Evolutionary conservation across 30 jellyfish, hydroid and myxozoan genomes (phyloP), one percentile per base, ranked within the genome.

Genomic region (Chironex yamaguchii): DNA sequence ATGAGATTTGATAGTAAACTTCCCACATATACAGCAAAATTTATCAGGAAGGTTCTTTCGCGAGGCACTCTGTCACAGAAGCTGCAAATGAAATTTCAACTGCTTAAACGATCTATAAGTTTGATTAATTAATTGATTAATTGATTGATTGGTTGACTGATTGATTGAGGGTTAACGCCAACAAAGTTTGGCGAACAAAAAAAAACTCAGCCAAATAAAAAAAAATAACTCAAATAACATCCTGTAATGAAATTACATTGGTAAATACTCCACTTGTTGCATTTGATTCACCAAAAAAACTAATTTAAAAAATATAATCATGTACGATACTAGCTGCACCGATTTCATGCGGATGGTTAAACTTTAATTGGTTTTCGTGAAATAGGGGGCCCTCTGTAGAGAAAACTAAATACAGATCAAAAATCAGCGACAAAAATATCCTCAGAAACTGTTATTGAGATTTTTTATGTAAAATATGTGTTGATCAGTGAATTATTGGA

Each of bases 401-500:
- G n/a, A n/a, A n/a, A n/a, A n/a, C n/a, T n/a, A n/a, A n/a, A n/a
- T n/a, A n/a, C n/a, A n/a, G n/a, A n/a, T n/a, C n/a, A n/a, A n/a
- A 63, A 63, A 20, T 63, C 76, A 63, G 35, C 76, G 52, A 42
- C n/a, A 53, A 63, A 63, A 63, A 63, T 63, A 20, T 49, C 0
- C 76, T 63, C 28, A 63, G 53, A 63, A 63, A 26, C 76, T 26
- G 76, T 9, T 63, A 4, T 63, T 63, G 76, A 63, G 31, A 2
- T 4, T 63, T 63, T 49, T 2, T 42, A 20, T 63, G 76, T 26
- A 63, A 9, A 63, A 63, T 4, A 63, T 63, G 76, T 20, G 51
- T 63, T 63, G 76, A 21, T 49, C 76, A 63, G 76, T 63, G 76
- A n/a, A n/a, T n/a, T n/a, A n/a, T n/a, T n/a, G n/a, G n/a, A n/a